These are phyloP conservation scores for Eubasilissa splendida DNA, from an alignment of 2,888 invertebrate genomes.

Conservation along the genomic window DNA sequence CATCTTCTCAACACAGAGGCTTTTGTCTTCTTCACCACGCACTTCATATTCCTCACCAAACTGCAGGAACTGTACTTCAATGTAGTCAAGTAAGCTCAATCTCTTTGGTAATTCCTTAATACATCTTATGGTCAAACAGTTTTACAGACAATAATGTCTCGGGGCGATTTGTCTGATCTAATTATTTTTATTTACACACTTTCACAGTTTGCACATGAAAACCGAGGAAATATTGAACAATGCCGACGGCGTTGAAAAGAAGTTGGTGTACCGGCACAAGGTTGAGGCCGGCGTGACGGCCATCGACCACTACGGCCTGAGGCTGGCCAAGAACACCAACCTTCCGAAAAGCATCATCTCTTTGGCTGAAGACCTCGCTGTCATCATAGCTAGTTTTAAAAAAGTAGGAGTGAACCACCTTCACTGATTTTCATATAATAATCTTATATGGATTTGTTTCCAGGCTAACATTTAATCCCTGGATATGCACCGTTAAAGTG, in stretches of 20 bases:
- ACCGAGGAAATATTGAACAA: constrained; percentile 64
- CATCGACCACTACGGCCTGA: constrained; percentile 78
- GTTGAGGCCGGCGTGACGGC: constrained; percentile 75
- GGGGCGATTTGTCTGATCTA: no score
- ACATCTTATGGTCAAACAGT: background rate
- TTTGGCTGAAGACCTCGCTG: constrained; percentile 70
- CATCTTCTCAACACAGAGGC: constrained; percentile 76
- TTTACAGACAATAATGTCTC: background rate
- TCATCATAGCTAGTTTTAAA: constrained; percentile 64
- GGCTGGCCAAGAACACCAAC: constrained; percentile 75
- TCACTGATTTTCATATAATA: no score
- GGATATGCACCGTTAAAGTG: no score
- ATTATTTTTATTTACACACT: background rate
- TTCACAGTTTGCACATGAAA: constrained; percentile 64
- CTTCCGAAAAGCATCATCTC: constrained; percentile 74
- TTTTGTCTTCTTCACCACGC: constrained; percentile 82
- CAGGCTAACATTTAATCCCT: no score
- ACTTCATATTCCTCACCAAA: constrained; percentile 78
- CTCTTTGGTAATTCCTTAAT: background rate
- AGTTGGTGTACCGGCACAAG: constrained; percentile 77
- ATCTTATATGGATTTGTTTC: no score
- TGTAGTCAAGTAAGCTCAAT: constrained; percentile 81
- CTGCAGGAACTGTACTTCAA: constrained; percentile 78
- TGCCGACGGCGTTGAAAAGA: constrained; percentile 61
- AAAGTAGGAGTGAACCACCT: constrained; percentile 63